Evolutionary conservation across 2,888 invertebrate species (phyloP).

Genomic region (Meganola albula): DNA sequence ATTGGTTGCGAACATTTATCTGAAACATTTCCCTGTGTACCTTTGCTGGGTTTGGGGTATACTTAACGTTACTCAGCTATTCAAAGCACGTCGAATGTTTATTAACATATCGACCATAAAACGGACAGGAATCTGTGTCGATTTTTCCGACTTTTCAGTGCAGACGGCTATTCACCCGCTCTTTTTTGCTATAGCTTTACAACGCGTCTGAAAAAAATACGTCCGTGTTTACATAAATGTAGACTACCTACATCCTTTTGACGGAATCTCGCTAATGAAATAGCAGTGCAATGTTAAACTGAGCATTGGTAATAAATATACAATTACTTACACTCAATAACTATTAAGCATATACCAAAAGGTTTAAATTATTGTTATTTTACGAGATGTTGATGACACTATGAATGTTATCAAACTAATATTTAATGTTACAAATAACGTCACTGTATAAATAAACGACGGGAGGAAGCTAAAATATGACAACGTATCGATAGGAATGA

Average conservation of each 20-base stretch:
- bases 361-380: no score
- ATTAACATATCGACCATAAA: constrained; percentile 71
- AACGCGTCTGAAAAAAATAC: constrained; percentile 32
- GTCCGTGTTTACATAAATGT: constrained; percentile 35
- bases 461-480: constrained; percentile 28
- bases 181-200: constrained; percentile 43
- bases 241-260: constrained; percentile 22
- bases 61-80: constrained; percentile 47
- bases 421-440: constrained; percentile 22
- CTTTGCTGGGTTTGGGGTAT: constrained; percentile 24
- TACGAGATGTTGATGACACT: no score
- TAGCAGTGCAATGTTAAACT: constrained; percentile 6
- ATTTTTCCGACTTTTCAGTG: constrained; percentile 56
- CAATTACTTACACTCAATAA: no score
- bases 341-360: no score
- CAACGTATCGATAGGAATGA: constrained; percentile 52
- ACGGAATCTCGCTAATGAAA: constrained; percentile 17
- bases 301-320: no score
- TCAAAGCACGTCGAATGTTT: constrained; percentile 64
- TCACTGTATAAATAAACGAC: constrained; percentile 18
- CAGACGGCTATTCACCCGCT: constrained; percentile 52
- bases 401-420: no score
- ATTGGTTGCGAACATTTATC: constrained; percentile 20
- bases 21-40: constrained; percentile 32
- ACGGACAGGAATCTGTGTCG: constrained; percentile 50